Percentiles rank a stretch among this genome's conserved stretches.
These are phyloP conservation scores for Cheirogaleus medius DNA, from an alignment of 2,113 vertebrate species.

Conservation along the genomic window DNA sequence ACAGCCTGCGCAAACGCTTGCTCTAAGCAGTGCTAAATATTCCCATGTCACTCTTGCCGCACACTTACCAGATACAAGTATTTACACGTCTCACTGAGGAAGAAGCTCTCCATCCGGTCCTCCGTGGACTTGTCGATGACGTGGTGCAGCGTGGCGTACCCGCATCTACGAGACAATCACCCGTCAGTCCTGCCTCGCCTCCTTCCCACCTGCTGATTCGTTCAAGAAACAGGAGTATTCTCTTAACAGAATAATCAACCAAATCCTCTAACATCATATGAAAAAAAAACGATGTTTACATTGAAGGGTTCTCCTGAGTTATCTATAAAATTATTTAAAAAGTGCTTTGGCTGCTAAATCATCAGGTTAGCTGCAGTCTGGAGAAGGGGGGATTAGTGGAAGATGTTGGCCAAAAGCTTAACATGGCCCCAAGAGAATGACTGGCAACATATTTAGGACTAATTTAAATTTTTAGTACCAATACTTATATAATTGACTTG, in stretches of 20 bases:
- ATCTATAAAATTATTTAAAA: neutral
- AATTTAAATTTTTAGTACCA: neutral
- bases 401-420: neutral
- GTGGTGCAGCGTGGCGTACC: conserved; percentile 97
- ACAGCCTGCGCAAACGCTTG: neutral
- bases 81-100: conserved; percentile 99
- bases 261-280: neutral
- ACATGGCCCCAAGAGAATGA: neutral
- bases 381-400: neutral
- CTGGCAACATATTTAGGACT: neutral
- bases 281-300: neutral
- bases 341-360: neutral
- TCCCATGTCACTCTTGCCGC: no score
- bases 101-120: conserved; percentile 99
- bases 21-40: neutral
- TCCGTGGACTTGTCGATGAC: conserved; percentile 99
- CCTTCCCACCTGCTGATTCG: neutral
- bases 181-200: neutral
- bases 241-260: neutral
- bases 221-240: neutral
- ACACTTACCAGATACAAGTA: conserved; percentile 95
- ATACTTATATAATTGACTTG: neutral
- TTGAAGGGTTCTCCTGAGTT: neutral
- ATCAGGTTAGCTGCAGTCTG: neutral
- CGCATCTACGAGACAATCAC: conserved; percentile 87